Percentiles rank a stretch among this genome's conserved stretches.
Evolutionary conservation across 2,113 vertebrate species (phyloP).

Genomic region (Lichenostomus cassidix): DNA sequence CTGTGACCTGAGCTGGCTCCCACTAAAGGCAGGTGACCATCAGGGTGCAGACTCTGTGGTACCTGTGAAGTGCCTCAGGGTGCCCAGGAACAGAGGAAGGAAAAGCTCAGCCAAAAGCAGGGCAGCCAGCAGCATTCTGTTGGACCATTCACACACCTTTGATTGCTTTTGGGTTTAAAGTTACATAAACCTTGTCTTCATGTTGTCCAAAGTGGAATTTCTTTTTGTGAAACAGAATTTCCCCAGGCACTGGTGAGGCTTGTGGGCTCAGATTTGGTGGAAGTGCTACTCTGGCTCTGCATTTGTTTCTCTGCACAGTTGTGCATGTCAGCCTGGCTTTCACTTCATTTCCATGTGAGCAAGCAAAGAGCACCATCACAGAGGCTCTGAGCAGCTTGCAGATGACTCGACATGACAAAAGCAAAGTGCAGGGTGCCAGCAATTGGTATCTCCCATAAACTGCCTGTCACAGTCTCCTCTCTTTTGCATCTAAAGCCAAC

Average conservation of each 20-base stretch:
- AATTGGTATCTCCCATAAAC: background rate
- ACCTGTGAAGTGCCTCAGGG: background rate
- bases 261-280: background rate
- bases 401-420: conserved; percentile 34
- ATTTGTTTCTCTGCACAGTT: background rate
- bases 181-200: background rate
- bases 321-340: background rate
- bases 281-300: background rate
- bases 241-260: background rate
- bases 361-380: conserved; percentile 17
- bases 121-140: background rate
- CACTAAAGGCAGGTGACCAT: background rate
- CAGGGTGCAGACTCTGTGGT: background rate
- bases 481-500: background rate
- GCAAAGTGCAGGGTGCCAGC: conserved; percentile 23
- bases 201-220: background rate
- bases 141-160: background rate
- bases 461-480: background rate
- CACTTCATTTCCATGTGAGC: conserved; percentile 25
- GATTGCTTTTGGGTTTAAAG: background rate
- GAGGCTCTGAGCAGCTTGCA: conserved; percentile 6
- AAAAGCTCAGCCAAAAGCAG: background rate
- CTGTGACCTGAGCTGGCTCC: background rate
- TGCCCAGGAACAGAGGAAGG: background rate
- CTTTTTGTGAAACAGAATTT: background rate